Base-by-base conservation (phyloP, 2,113 vertebrate genomes). In the Halcyon malimbica region DNA sequence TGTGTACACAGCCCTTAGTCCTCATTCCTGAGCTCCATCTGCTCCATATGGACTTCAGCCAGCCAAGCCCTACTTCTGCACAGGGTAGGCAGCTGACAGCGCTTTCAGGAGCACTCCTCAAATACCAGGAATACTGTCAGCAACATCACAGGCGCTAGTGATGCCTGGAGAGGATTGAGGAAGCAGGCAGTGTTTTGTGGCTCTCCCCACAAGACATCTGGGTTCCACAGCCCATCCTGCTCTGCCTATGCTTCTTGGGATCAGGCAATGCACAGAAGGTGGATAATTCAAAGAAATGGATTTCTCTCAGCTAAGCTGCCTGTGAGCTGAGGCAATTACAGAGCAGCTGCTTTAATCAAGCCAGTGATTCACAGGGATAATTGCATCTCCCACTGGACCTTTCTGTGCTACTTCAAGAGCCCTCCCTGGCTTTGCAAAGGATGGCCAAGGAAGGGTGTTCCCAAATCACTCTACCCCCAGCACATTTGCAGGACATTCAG, bases 281-380 rank as follows among this genome's bases (percentile, higher is more conserved):
- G 63, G 37, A 46, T 35, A 56, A 82, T 41, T 33, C 0, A 28
- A 29, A 64, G 23, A n/a, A 8, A 1, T 1, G 0, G 31, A 70
- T 83, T 96, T 88, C 31, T 67, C 13, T 33, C 37, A 18, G n/a
- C 37, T 64, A 33, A 68, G 29, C 62, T 69, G 91, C 29, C n/a
- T 28, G 9, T 80, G 86, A 46, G 59, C 59, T 13, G 7, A 86
- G 50, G 44, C 67, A 80, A 35, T 83, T 93, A 74, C 35, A 57
- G n/a, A 81, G 68, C 41, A 89, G 54, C 68, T 96, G 76, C 63
- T 79, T 70, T 33, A 41, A 12, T 79, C 37, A 23, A 63, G 56
- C 14, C 19, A 4, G 17, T 59, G 85, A 63, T 82, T 78, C 54
- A 48, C 3, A 3, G n/a, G 16, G n/a, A 62, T 75, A 59, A 78